Evolutionary conservation across 2,888 invertebrate species (phyloP), one percentile per base, ranked within the genome.

Genomic region (Morpho helenor): DNA sequence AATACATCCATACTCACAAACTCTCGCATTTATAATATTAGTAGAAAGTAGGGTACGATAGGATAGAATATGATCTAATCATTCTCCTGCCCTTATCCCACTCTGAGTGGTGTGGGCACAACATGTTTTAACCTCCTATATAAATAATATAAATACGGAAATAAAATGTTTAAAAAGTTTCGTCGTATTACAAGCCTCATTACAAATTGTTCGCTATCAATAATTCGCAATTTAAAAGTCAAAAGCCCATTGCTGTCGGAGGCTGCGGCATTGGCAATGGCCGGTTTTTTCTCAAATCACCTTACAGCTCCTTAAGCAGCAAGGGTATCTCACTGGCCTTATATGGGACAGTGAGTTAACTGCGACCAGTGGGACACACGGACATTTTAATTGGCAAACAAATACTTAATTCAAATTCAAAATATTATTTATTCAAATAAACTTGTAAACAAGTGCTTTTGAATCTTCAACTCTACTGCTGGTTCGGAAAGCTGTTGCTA

Each of bases 261-360:
- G 84, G 84, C 57, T 76, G 65, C 60, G 77, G 68, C 80, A 85
- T 72, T 86, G 85, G 68, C 79, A 80, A 63, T 82, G 81, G 75
- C 69, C 66, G 66, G 73, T 74, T 84, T 82, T 77, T 79, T 73
- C 66, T 65, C 63, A 70, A 73, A 74, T 80, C 75, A 79, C 86
- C 85, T 86, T 82, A 79, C 68, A 67, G 56, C 68, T 65, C 87
- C 85, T 71, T 86, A 84, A 71, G 63, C 43, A 76, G 80, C 74
- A 74, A 77, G 79, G 79, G 81, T 79, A 81, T 79, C 68, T 69
- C 66, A 68, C 73, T 64, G 60, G 41, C 80, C 80, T 73, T 82
- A 77, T 76, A 81, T 64, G 82, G 82, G 40, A 43, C 54, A 54
- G 55, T 46, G 64, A 67, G 63, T 68, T 55, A 61, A 51, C 57